Base-by-base conservation (phyloP, 2,888 invertebrate genomes). In the Strigamia maritima region DNA sequence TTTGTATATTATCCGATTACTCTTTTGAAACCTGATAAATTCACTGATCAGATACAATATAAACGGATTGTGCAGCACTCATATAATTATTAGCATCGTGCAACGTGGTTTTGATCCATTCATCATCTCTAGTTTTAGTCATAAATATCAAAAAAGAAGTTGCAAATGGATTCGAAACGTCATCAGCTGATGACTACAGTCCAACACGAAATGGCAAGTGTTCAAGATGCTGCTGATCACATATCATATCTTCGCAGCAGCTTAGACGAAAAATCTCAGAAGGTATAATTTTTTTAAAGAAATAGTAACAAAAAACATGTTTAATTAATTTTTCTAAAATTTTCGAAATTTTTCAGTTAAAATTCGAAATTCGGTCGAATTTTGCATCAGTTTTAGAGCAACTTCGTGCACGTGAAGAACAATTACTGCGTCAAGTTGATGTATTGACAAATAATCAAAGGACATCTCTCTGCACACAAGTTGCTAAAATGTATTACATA, bases 401-500 rank as follows among this genome's bases (percentile, higher is more conserved):
- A 31, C 76, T 80, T n/a, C 80, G 75, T 24, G 75, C n/a, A 14
- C 78, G 80, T 12, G 75, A 80, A 78, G 76, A 54, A 19, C 80
- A 80, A 70, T 78, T 80, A 26, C 24, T 80, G 24, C 77, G 80
- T n/a, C 80, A 80, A 49, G 80, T 80, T 16, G 80, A 80, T 54
- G 80, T 78, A 1, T 16, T 80, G 8, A 76, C 54, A 14, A 77
- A 76, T 14, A 75, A 31, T 14, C 54, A 78, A 31, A 75, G 75
- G 16, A 76, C 75, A 26, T 22, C 76, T 6, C 38, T 80, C 31
- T 24, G 76, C 35, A 78, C 78, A 14, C 80, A 80, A 31, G 16
- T 80, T n/a, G 80, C 80, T 14, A 65, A 80, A 26, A 78, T 75
- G 24, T 75, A 80, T 75, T 75, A 78, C 26, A 38, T 78, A 19